Conservation (phyloP, 2,888 invertebrate species). For the Scrobipalpa costella region DNA sequence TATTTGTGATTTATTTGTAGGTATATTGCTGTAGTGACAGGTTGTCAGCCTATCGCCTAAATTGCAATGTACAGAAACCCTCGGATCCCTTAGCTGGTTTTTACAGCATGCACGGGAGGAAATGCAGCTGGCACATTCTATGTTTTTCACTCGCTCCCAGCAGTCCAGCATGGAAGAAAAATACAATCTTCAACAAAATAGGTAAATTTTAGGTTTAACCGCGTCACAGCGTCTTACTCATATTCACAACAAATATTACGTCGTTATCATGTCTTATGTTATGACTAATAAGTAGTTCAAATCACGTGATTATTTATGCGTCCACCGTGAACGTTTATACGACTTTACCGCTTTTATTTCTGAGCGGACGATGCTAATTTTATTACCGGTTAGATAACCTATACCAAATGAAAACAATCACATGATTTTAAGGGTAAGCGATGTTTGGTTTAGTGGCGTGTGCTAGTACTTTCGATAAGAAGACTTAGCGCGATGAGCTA, state of each 20-base stretch:
- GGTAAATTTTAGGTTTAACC: neutral
- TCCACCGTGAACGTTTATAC: neutral
- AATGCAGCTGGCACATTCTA: too few relatives aligned
- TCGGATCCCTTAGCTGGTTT: too few relatives aligned
- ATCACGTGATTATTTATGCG: conserved; percentile 1
- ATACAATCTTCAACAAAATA: too few relatives aligned
- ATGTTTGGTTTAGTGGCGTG: neutral
- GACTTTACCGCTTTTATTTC: neutral
- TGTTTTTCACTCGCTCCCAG: too few relatives aligned
- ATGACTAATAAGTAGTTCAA: neutral
- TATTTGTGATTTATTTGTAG: too few relatives aligned
- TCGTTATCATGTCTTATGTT: neutral
- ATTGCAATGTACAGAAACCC: too few relatives aligned
- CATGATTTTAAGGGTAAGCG: conserved; percentile 46
- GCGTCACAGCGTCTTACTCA: neutral
- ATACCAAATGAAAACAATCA: conserved; percentile 39
- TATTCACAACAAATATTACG: neutral
- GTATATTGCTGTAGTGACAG: too few relatives aligned
- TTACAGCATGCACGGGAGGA: too few relatives aligned
- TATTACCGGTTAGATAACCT: conserved; percentile 34
- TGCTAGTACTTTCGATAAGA: too few relatives aligned
- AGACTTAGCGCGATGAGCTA: too few relatives aligned
- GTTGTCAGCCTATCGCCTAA: too few relatives aligned
- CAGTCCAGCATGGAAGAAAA: too few relatives aligned
- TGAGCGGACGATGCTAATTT: conserved; percentile 29